These are phyloP conservation scores for Dendrocincla fuliginosa DNA, from an alignment of 2,797 vertebrate species.

Conservation along the genomic window DNA sequence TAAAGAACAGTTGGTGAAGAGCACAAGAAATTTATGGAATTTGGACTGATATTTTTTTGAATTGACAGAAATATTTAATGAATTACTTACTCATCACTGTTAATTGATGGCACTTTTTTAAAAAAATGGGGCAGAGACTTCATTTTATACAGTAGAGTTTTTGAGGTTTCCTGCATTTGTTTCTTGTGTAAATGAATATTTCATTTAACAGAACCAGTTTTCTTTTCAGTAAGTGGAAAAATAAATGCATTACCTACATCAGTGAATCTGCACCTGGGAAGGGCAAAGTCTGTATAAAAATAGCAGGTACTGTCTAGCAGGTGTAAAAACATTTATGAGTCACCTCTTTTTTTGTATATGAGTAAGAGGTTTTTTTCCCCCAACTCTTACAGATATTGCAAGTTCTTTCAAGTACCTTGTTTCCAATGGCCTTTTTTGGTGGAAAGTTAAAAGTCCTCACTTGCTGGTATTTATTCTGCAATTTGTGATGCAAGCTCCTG, in stretches of 20 bases:
- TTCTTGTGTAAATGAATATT: not conserved
- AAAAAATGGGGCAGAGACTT: not conserved
- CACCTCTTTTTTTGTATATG: not conserved
- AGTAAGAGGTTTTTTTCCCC: not conserved
- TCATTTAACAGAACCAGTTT: not conserved
- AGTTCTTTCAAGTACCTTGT: conserved; percentile 85
- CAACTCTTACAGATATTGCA: not conserved
- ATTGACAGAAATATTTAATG: not conserved
- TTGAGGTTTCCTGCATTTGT: not conserved
- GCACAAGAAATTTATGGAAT: not conserved
- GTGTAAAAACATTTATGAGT: not conserved
- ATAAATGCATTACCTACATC: not conserved
- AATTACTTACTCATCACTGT: not conserved
- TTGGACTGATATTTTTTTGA: not conserved
- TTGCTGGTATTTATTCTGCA: conserved; percentile 87
- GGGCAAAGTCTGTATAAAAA: not conserved
- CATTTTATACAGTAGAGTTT: not conserved
- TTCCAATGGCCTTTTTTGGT: conserved; percentile 97
- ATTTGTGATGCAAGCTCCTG: conserved; percentile 88
- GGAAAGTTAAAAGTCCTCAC: conserved; percentile 92
- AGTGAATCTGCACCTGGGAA: not conserved
- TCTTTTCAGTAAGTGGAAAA: not conserved
- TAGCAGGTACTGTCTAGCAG: not conserved
- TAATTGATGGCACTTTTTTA: not conserved
- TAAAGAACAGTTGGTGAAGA: not conserved